Base-by-base conservation (phyloP, 2,888 invertebrate species). In the Dynastes grantii region DNA sequence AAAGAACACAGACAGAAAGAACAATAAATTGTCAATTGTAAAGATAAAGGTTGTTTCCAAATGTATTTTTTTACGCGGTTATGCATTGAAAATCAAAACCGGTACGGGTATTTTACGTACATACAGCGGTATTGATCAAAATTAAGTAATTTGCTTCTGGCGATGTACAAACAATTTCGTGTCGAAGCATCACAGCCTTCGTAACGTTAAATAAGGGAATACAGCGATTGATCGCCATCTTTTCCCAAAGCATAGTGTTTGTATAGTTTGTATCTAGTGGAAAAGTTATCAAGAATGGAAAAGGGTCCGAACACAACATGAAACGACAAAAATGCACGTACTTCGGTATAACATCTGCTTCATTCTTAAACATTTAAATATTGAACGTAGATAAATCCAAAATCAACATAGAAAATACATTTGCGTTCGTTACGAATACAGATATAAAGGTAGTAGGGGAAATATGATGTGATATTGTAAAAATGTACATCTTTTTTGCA, bases 331-430 rank as follows among this genome's bases (percentile, higher is more conserved):
- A 68, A 49, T 8, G 68, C 68, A 68, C 29, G 45, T 5, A 49
- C 49, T 49, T 9, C 22, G 27, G 49, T 49, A 68, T 65, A 67
- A 45, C 45, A 49, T 51, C 8, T 27, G 49, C 45, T 68, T 67
- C 22, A 22, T 45, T 67, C 49, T 49, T 68, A 68, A 68, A 49
- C 68, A 68, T 68, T 68, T 68, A 68, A 49, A 68, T 27, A 68
- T 49, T 49, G 51, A 68, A 68, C 45, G 68, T 27, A 45, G 40
- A 68, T 51, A 3, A 49, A 6, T 68, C 45, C 1, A 27, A 68
- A 29, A 49, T 22, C 49, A 49, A 68, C 40, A 65, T 65, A 40
- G 65, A 65, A 65, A 65, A 65, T 65, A 40, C 37, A 64, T 29
- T 63, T n/a, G 51, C 51, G 32, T 55, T 6, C 53, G 53, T 55